Conservation (phyloP, 2,888 invertebrate species). For the Synanthedon formicaeformis region DNA sequence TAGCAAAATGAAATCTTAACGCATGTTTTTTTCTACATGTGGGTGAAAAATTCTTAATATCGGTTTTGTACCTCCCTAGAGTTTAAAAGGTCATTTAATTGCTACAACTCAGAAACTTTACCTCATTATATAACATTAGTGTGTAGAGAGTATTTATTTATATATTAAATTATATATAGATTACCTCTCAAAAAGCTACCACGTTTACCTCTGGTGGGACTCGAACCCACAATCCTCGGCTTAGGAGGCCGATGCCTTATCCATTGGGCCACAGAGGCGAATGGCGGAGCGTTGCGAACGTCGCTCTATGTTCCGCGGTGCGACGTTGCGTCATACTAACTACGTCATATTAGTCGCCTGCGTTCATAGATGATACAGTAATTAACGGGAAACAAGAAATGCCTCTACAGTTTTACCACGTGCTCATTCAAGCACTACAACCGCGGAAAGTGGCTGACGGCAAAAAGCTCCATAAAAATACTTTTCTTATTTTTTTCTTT, state of each 20-base stretch:
- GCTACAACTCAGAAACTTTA: neutral
- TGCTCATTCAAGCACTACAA: neutral
- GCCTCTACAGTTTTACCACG: neutral
- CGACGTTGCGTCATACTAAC: conserved; percentile 26
- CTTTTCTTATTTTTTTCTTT: too few relatives aligned
- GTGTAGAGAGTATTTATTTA: neutral
- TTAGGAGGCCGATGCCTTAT: conserved; percentile 89
- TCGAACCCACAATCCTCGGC: conserved; percentile 88
- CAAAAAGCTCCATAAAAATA: too few relatives aligned
- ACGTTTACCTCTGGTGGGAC: conserved; percentile 85
- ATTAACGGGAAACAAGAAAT: conserved; percentile 13
- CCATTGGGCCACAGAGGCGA: conserved; percentile 86
- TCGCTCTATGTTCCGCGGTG: conserved; percentile 56
- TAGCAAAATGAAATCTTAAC: too few relatives aligned
- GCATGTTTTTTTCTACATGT: too few relatives aligned
- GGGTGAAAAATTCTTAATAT: too few relatives aligned
- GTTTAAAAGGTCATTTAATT: too few relatives aligned
- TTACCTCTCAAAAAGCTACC: conserved; percentile 26
- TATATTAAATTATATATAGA: neutral
- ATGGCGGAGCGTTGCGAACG: conserved; percentile 85
- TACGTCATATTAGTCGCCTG: neutral
- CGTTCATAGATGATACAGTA: conserved; percentile 5
- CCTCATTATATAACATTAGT: too few relatives aligned
- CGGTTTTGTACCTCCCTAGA: too few relatives aligned
- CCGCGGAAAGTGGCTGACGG: neutral